A percentile compares a stretch with the other conserved stretches of the same genome.
phyloP scores from a whole-genome alignment of 2,113 vertebrate species.

The Trichomycterus rosablanca region DNA sequence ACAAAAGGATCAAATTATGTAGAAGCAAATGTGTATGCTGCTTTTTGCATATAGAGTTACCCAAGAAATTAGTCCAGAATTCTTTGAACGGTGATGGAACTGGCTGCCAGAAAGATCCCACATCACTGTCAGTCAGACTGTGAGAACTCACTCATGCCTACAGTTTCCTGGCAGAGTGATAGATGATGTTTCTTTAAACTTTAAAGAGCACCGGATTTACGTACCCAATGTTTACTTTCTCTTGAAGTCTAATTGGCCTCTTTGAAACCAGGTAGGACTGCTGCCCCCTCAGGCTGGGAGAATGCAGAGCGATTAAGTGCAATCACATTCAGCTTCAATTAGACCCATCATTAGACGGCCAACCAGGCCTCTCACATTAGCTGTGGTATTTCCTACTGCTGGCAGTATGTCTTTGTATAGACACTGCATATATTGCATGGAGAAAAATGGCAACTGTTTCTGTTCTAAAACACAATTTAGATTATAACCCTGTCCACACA shows the following conservation, averaged over 20 bases:
- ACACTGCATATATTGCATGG: too few relatives aligned
- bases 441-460: too few relatives aligned
- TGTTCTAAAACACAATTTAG: too few relatives aligned
- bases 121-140: conserved; percentile 49
- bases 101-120: conserved; percentile 34
- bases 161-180: conserved; percentile 67
- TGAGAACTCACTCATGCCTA: conserved; percentile 73
- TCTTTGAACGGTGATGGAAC: conserved; percentile 3
- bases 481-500: too few relatives aligned
- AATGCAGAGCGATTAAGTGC: conserved; percentile 72
- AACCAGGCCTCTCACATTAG: conserved; percentile 61
- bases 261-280: conserved; percentile 78
- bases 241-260: conserved; percentile 64
- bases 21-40: too few relatives aligned
- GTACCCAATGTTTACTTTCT: conserved; percentile 67
- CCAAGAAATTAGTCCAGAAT: background rate
- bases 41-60: background rate
- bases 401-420: too few relatives aligned
- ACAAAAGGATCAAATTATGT: too few relatives aligned
- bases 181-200: conserved; percentile 81
- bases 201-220: conserved; percentile 64
- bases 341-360: conserved; percentile 55
- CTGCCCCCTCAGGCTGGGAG: conserved; percentile 65
- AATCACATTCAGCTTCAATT: conserved; percentile 74
- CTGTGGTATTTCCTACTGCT: conserved; percentile 61